Evolutionary conservation across 1,140 invertebrate species (phyloP).

Genomic region (Antheraea pernyi): DNA sequence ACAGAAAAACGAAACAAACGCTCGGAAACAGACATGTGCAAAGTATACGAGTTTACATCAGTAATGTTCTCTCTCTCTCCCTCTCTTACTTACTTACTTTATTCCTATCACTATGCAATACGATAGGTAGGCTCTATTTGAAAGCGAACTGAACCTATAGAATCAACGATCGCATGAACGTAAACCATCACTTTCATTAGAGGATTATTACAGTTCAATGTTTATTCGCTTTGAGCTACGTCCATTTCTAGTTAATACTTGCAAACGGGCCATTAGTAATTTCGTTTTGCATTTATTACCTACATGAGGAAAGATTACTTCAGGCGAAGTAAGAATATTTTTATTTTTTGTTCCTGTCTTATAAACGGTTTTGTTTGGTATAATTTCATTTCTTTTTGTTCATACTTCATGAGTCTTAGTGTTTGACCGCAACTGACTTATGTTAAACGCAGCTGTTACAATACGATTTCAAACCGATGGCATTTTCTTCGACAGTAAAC

Average conservation of each 20-base stretch:
- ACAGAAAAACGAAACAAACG: background rate
- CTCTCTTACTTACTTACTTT: background rate
- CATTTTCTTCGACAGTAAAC: too few relatives aligned
- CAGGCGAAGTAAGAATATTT: too few relatives aligned
- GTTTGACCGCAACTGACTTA: too few relatives aligned
- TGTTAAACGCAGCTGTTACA: too few relatives aligned
- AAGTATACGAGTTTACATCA: background rate
- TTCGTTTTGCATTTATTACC: background rate
- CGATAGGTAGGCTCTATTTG: background rate
- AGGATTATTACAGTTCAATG: background rate
- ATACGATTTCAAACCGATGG: too few relatives aligned
- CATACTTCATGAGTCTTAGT: too few relatives aligned
- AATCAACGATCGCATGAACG: background rate
- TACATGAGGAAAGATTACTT: background rate
- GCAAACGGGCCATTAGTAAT: background rate
- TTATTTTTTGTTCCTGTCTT: too few relatives aligned
- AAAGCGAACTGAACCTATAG: background rate
- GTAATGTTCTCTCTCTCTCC: background rate
- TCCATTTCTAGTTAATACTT: background rate
- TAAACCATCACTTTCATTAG: background rate
- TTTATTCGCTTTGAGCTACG: background rate
- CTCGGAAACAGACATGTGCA: background rate
- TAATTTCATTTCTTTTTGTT: too few relatives aligned
- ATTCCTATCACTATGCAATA: background rate
- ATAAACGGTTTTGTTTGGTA: too few relatives aligned